These are phyloP conservation scores for Tetramorium simillimum DNA, from an alignment of 1,140 invertebrate species.

Conservation along the genomic window DNA sequence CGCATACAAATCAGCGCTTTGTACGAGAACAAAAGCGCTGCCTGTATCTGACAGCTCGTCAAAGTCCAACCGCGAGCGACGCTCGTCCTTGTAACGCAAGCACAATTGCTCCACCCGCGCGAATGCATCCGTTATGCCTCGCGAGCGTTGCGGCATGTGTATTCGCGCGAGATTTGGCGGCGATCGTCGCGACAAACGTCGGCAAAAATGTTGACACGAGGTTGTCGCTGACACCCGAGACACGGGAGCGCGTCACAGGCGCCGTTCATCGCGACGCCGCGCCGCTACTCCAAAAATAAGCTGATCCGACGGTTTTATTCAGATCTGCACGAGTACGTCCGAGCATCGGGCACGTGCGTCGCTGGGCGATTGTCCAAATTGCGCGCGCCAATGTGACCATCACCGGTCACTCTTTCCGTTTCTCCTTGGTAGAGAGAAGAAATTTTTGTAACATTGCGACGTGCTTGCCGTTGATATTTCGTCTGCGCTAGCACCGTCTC, in stretches of 20 bases:
- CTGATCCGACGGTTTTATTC: constrained; percentile 41
- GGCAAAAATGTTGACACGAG: constrained; percentile 67
- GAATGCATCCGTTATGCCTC: constrained; percentile 2
- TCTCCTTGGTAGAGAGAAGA: not conserved
- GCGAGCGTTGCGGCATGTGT: not conserved
- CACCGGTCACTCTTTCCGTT: not conserved
- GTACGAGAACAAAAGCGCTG: constrained; percentile 13
- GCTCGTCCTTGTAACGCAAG: constrained; percentile 29
- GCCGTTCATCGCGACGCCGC: constrained; percentile 56
- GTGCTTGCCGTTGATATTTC: not conserved
- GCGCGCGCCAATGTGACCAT: not conserved
- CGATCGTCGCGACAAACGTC: constrained; percentile 21
- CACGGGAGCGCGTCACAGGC: constrained; percentile 69
- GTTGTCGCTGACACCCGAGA: constrained; percentile 65
- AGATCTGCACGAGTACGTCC: constrained; percentile 47
- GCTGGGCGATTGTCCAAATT: constrained; percentile 44
- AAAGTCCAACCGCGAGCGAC: not conserved
- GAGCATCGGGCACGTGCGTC: constrained; percentile 50
- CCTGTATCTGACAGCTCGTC: constrained; percentile 30
- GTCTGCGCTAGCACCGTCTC: not conserved
- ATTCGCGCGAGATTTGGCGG: constrained; percentile 62
- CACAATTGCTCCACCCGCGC: constrained; percentile 31
- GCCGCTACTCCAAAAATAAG: constrained; percentile 70
- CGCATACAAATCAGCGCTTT: not conserved
- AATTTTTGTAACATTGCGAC: not conserved